Percentiles rank a stretch among this genome's conserved stretches.
Conservation (phyloP, 1,140 invertebrate genomes). For the Sitodiplosis mosellana region DNA sequence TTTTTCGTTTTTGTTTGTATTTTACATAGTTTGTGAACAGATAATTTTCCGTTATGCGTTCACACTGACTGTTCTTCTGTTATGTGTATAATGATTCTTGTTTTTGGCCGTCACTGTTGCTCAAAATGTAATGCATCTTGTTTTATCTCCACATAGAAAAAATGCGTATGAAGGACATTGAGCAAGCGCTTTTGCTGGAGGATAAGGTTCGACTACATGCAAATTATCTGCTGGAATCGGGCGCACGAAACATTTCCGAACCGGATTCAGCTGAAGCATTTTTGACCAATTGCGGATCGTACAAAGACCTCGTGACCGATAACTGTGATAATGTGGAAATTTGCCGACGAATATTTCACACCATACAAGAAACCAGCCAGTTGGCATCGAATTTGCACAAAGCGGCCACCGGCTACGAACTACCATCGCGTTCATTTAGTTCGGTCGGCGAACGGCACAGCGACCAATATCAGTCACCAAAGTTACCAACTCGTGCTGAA, state of each 20-base stretch:
- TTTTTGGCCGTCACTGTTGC: no score
- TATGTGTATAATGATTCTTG: no score
- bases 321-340: constrained; percentile 41
- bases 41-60: no score
- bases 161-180: constrained; percentile 67
- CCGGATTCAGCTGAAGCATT: not conserved
- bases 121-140: no score
- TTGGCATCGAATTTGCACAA: constrained; percentile 50
- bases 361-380: constrained; percentile 39
- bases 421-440: constrained; percentile 60
- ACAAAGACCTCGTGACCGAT: constrained; percentile 35
- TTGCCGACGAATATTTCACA: constrained; percentile 48
- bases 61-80: no score
- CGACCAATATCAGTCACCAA: constrained; percentile 58
- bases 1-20: no score
- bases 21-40: no score
- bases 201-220: constrained; percentile 73
- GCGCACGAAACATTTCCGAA: constrained; percentile 1
- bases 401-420: constrained; percentile 38
- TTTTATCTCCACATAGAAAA: constrained; percentile 29
- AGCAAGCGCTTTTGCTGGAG: constrained; percentile 67
- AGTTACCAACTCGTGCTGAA: constrained; percentile 75
- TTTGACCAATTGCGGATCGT: constrained; percentile 22
- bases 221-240: constrained; percentile 41
- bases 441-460: constrained; percentile 81